Evolutionary conservation across 2,113 vertebrate species (phyloP).

Genomic region (Gobiocypris rarus): DNA sequence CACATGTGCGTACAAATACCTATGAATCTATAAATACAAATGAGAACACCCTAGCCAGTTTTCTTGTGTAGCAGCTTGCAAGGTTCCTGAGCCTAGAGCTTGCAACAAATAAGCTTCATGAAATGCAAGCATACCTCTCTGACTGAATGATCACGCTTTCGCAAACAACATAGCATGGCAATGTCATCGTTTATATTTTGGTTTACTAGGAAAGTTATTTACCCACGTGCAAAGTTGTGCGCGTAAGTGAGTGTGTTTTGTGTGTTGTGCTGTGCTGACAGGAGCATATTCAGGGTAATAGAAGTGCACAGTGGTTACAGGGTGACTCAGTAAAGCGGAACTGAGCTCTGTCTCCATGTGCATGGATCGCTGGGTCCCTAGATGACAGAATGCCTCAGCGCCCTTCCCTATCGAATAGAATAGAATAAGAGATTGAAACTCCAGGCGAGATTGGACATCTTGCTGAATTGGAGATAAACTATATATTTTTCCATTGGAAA

Average conservation of each 20-base stretch:
- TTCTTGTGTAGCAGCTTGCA: neutral
- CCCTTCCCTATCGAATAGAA: constrained; percentile 69
- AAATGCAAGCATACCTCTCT: neutral
- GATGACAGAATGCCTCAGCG: constrained; percentile 72
- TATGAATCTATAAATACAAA: constrained; percentile 1
- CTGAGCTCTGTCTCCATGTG: constrained; percentile 71
- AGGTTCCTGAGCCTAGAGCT: neutral
- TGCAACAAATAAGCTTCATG: neutral
- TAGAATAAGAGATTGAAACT: constrained; percentile 64
- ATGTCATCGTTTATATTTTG: neutral
- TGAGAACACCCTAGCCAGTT: neutral
- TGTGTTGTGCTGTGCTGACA: constrained; percentile 70
- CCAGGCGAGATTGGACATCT: constrained; percentile 58
- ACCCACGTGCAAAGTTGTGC: constrained; percentile 2
- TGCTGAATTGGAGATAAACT: constrained; percentile 53
- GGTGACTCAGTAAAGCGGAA: constrained; percentile 71
- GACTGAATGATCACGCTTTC: neutral
- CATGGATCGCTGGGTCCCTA: constrained; percentile 67
- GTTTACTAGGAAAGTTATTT: neutral
- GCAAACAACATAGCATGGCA: neutral
- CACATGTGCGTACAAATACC: neutral
- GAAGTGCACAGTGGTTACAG: constrained; percentile 66
- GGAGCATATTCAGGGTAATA: constrained; percentile 76
- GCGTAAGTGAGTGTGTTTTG: neutral
- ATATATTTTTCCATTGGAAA: constrained; percentile 59